Evolutionary conservation across 1,140 invertebrate genomes (phyloP).

Genomic region (Heliconius nattereri): DNA sequence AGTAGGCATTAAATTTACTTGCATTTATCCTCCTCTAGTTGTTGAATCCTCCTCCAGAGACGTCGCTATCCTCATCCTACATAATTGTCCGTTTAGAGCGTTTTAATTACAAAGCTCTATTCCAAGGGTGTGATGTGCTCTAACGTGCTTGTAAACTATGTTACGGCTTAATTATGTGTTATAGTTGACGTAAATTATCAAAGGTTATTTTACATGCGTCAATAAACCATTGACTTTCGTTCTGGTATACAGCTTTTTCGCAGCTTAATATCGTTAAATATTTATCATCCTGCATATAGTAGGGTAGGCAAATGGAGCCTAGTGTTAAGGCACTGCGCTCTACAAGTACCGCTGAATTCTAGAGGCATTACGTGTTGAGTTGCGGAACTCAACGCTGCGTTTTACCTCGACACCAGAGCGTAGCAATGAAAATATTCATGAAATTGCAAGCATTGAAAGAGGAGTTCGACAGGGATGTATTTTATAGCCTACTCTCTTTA

Average conservation of each 20-base stretch:
- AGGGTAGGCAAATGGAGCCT: too few species aligned
- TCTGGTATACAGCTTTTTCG: neutral
- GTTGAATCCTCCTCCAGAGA: slow-evolving; percentile 45
- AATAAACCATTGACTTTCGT: neutral
- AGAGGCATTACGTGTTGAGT: too few species aligned
- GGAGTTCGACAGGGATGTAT: slow-evolving; percentile 37
- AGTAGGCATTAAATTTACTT: slow-evolving; percentile 38
- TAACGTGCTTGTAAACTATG: slow-evolving; percentile 67
- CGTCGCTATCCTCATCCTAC: slow-evolving; percentile 46
- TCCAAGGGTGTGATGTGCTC: slow-evolving; percentile 65
- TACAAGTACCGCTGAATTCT: too few species aligned
- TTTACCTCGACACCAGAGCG: too few species aligned
- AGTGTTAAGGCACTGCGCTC: too few species aligned
- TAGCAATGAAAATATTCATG: neutral
- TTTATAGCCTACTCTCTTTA: slow-evolving; percentile 38
- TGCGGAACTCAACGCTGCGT: too few species aligned
- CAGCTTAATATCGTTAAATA: neutral
- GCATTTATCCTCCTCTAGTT: slow-evolving; percentile 18
- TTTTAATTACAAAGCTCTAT: slow-evolving; percentile 75
- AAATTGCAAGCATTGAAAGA: slow-evolving; percentile 23
- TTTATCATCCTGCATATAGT: neutral
- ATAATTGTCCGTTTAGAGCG: slow-evolving; percentile 73
- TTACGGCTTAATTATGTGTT: slow-evolving; percentile 46
- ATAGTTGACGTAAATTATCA: slow-evolving; percentile 47
- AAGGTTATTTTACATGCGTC: slow-evolving; percentile 30